Evolutionary conservation across 2,113 vertebrate species (phyloP).

Genomic region (Calonectris borealis): DNA sequence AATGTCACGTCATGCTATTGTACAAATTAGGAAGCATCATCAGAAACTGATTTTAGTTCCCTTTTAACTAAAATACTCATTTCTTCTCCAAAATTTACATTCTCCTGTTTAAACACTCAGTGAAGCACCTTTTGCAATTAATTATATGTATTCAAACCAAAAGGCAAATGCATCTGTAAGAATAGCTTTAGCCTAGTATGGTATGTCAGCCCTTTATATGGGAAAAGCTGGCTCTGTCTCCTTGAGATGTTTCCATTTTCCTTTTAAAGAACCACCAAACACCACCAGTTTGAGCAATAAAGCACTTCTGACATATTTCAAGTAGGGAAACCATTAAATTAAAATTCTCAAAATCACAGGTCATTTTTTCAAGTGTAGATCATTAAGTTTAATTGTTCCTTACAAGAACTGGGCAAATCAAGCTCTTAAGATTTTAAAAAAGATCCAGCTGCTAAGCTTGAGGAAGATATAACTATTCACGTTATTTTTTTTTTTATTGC

Average conservation of each 20-base stretch:
- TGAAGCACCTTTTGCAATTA: background rate
- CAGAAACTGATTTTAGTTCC: background rate
- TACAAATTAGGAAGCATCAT: background rate
- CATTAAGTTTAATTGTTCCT: conserved; percentile 9
- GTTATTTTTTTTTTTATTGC: background rate
- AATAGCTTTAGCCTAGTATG: background rate
- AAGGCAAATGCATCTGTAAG: background rate
- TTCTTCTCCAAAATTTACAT: background rate
- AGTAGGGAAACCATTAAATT: background rate
- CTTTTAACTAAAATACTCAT: background rate
- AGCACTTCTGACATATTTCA: background rate
- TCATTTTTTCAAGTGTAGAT: background rate
- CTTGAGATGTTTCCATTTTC: background rate
- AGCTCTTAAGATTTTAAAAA: background rate
- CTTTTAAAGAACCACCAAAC: background rate
- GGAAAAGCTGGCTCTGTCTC: background rate
- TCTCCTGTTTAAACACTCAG: background rate
- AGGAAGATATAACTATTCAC: background rate
- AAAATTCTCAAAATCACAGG: background rate
- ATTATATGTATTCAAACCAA: background rate
- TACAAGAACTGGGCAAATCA: background rate
- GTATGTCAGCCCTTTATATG: background rate
- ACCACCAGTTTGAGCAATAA: background rate
- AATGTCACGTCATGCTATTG: background rate
- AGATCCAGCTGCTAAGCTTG: background rate